A percentile compares a stretch with the other conserved stretches of the same genome.
Evolutionary conservation across 1,140 invertebrate species (phyloP).

Genomic region (Melanaphis sacchari): DNA sequence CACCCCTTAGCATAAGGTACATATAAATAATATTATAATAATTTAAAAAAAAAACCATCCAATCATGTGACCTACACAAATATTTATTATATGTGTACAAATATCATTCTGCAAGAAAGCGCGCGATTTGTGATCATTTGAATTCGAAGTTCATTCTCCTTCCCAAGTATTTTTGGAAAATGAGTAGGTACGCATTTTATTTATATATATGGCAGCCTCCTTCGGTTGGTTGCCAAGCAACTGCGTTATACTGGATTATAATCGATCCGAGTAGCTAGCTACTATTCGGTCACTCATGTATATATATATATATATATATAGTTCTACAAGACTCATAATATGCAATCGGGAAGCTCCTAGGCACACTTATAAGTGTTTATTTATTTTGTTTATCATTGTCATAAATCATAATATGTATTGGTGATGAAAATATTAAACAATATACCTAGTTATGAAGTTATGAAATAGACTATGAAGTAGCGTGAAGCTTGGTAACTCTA

Average conservation of each 20-base stretch:
- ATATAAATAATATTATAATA: neutral
- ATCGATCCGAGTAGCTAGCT: constrained; percentile 30
- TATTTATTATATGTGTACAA: neutral
- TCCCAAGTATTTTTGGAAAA: no score
- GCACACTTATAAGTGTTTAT: neutral
- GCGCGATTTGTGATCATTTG: neutral
- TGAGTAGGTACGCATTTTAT: neutral
- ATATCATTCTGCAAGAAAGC: neutral
- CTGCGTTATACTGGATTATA: constrained; percentile 11
- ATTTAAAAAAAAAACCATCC: neutral
- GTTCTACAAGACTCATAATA: constrained; percentile 9
- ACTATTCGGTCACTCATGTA: neutral
- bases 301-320: neutral
- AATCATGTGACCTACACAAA: neutral
- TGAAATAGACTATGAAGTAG: neutral
- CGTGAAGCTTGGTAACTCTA: neutral
- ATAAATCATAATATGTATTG: no score
- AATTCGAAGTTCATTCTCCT: neutral
- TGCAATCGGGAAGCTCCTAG: neutral
- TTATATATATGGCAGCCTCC: neutral
- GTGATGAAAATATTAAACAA: neutral
- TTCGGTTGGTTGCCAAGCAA: constrained; percentile 27
- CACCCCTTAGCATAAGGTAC: neutral
- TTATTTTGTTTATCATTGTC: neutral
- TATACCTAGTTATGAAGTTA: neutral